Percentiles rank a stretch among this genome's conserved stretches.
Evolutionary conservation across 2,113 vertebrate genomes (phyloP).

Genomic region (Myodes glareolus): DNA sequence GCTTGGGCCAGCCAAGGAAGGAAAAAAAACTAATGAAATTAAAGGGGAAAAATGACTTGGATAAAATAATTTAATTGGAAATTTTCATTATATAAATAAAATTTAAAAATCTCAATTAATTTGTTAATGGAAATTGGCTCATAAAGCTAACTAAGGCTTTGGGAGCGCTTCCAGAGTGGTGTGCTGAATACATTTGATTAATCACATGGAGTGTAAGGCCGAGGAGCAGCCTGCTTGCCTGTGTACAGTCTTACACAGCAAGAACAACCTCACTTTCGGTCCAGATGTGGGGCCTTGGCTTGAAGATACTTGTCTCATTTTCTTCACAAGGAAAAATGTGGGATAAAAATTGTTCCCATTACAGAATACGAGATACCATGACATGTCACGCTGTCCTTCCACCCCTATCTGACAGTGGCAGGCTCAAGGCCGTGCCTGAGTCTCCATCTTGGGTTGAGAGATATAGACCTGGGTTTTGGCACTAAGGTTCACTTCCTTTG

Average conservation of each 20-base stretch:
- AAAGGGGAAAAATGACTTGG: conserved; percentile 13
- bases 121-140: conserved; percentile 63
- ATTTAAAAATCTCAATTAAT: conserved; percentile 65
- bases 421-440: not conserved
- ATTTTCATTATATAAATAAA: conserved; percentile 71
- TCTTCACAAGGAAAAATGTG: not conserved
- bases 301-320: not conserved
- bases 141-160: conserved; percentile 41
- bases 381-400: not conserved
- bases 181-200: conserved; percentile 62
- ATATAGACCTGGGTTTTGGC: not conserved
- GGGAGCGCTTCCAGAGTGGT: conserved; percentile 37
- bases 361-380: not conserved
- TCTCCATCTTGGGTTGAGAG: not conserved
- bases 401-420: not conserved
- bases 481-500: not conserved
- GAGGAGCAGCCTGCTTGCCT: not conserved
- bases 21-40: conserved; percentile 66
- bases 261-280: not conserved
- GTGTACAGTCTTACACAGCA: not conserved
- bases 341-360: not conserved
- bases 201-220: conserved; percentile 55
- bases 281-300: not conserved
- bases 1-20: conserved; percentile 50
- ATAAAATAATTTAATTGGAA: conserved; percentile 63